A percentile compares a stretch with the other conserved stretches of the same genome.
Conservation (phyloP, 2,888 invertebrate genomes). For the Sarcophaga variegata region DNA sequence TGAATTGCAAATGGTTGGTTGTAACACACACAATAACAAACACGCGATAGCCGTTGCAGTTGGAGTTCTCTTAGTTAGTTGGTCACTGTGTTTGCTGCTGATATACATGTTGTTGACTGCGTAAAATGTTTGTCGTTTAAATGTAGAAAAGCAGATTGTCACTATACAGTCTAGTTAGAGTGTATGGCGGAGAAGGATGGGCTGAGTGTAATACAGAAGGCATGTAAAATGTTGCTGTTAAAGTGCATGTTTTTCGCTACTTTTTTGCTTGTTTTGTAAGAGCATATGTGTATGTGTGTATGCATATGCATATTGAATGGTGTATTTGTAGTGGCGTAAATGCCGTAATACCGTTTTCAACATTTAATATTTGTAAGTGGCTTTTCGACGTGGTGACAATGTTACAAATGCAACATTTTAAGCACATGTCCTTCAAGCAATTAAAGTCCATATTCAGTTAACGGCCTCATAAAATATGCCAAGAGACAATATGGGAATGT, state of each 20-base stretch:
- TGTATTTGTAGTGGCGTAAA: constrained; percentile 39
- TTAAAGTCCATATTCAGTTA: constrained; percentile 67
- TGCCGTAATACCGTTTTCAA: constrained; percentile 44
- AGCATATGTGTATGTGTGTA: neutral
- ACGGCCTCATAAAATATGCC: constrained; percentile 68
- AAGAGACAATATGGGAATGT: constrained; percentile 49
- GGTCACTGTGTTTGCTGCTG: constrained; percentile 37
- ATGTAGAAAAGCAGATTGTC: constrained; percentile 44
- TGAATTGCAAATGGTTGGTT: constrained; percentile 60
- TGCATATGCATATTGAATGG: constrained; percentile 33
- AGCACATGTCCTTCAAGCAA: constrained; percentile 70
- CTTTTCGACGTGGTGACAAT: constrained; percentile 66
- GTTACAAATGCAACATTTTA: constrained; percentile 68
- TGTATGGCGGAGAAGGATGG: constrained; percentile 36
- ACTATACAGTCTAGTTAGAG: constrained; percentile 12
- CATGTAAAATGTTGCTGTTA: constrained; percentile 21
- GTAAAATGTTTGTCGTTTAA: neutral
- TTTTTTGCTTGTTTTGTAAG: constrained; percentile 25
- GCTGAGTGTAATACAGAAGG: neutral
- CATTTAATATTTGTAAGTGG: constrained; percentile 68
- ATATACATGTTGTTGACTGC: constrained; percentile 35
- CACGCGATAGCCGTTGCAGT: neutral
- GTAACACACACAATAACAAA: constrained; percentile 13
- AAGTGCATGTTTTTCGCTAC: constrained; percentile 13
- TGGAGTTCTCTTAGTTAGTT: constrained; percentile 37